A percentile compares a stretch with the other conserved stretches of the same genome.
These are phyloP conservation scores for Agrochola lychnidis DNA, from an alignment of 2,888 invertebrate species.

Conservation along the genomic window DNA sequence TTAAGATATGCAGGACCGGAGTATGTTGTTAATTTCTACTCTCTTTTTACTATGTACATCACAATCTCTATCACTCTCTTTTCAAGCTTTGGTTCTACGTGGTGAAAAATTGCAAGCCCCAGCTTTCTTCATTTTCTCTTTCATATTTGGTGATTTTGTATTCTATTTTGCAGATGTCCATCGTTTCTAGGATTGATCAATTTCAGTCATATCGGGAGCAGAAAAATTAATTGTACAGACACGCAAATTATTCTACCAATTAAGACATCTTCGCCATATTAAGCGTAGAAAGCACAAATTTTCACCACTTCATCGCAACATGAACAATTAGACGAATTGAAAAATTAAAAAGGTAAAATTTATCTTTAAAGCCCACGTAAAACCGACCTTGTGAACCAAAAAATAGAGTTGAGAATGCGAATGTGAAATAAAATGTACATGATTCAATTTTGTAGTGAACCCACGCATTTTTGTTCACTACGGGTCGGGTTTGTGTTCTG, in stretches of 20 bases:
- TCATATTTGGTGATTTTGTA: background rate
- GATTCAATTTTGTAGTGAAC: constrained; percentile 78
- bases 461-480: constrained; percentile 85
- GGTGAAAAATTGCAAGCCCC: background rate
- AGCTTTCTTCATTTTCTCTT: background rate
- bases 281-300: constrained; percentile 65
- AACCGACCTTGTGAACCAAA: constrained; percentile 65
- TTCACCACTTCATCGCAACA: constrained; percentile 63
- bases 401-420: constrained; percentile 73
- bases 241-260: constrained; percentile 28
- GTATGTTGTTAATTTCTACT: background rate
- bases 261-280: constrained; percentile 28
- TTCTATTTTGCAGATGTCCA: background rate
- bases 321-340: constrained; percentile 78
- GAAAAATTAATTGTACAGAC: constrained; percentile 23
- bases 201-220: background rate
- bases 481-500: constrained; percentile 77
- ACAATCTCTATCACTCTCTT: no score
- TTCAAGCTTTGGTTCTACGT: background rate
- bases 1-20: background rate
- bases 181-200: background rate
- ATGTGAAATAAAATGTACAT: constrained; percentile 70
- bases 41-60: background rate
- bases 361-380: constrained; percentile 45
- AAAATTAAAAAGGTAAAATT: constrained; percentile 79